Percentiles rank a stretch among this genome's conserved stretches.
Conservation (phyloP, 1,140 invertebrate genomes). For the Galendromus occidentalis region DNA sequence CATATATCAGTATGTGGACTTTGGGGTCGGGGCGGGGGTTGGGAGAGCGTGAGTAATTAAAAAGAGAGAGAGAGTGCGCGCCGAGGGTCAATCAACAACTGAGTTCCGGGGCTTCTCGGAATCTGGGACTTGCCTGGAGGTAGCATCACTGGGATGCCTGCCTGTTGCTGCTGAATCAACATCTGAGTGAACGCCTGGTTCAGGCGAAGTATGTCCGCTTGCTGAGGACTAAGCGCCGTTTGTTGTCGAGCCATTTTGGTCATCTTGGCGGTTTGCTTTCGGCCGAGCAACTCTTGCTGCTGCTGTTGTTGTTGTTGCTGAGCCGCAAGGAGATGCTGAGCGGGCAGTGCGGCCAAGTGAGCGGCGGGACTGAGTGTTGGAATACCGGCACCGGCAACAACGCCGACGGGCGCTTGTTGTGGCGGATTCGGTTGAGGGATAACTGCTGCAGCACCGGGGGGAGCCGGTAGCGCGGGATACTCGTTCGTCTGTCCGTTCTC, state of each 20-base stretch:
- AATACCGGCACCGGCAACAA: neutral
- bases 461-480: slow-evolving; percentile 7
- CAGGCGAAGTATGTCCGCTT: slow-evolving; percentile 3
- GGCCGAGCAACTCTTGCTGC: slow-evolving; percentile 9
- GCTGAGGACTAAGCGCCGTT: slow-evolving; percentile 2
- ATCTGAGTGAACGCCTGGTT: slow-evolving; percentile 10
- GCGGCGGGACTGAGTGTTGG: neutral
- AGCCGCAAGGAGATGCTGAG: neutral
- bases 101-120: too few relatives aligned
- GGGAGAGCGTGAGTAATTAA: too few relatives aligned
- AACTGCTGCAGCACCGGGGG: slow-evolving; percentile 11
- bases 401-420: neutral
- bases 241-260: slow-evolving; percentile 2
- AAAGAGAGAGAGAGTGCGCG: too few relatives aligned
- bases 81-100: too few relatives aligned
- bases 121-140: slow-evolving; percentile 3
- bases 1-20: too few relatives aligned
- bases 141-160: slow-evolving; percentile 11
- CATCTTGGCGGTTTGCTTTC: slow-evolving; percentile 8
- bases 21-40: too few relatives aligned
- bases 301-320: too few relatives aligned
- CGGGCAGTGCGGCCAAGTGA: neutral
- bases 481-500: slow-evolving; percentile 12
- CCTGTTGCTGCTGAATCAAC: slow-evolving; percentile 12
- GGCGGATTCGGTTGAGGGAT: neutral